Base-by-base conservation (phyloP, 2,888 invertebrate species). In the Carterocephalus palaemon region DNA sequence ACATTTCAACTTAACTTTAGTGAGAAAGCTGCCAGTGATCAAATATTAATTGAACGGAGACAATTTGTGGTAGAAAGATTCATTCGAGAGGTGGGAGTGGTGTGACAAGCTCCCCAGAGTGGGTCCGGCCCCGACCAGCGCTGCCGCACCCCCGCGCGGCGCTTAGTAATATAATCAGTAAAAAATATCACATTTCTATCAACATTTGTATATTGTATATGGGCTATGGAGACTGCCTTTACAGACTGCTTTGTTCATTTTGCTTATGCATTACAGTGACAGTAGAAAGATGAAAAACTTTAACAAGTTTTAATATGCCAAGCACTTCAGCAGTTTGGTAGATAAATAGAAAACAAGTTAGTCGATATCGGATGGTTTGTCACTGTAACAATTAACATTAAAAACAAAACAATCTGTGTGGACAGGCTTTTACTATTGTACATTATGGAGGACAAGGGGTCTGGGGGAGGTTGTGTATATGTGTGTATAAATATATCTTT, bases 181-280 rank as follows among this genome's bases (percentile, higher is more conserved):
- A 45, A 75, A 76, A 75, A 79, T 79, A 77, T 77, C 72, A 74
- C 71, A 75, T 70, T 67, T 58, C 42, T 64, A 59, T 61, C 62
- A 79, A 80, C 78, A 62, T 68, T 70, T 84, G 82, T 81, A 73
- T 57, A 73, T 72, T 74, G 74, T 79, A 84, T 81, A 83, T 76
- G 69, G 75, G 64, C 78, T 80, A 78, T 82, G 80, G 85, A 70
- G 74, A 65, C 62, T 53, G 8, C 1, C 20, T 40, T 16, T 53
- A 46, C 72, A 83, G 68, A 83, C 58, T 69, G 68, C 65, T 51
- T 24, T 71, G 68, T 80, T 66, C 50, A 48, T 52, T 23, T 12
- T 24, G 47, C 23, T 3, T 16, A 32, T 15, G 2, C 6, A 5
- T 8, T 15, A 6, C 15, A 39, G 13, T 29, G 15, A 29, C 20